Evolutionary conservation across 2,113 vertebrate genomes (phyloP), one percentile per base, ranked within the genome.

Genomic region (Gymnocephalus cernua): DNA sequence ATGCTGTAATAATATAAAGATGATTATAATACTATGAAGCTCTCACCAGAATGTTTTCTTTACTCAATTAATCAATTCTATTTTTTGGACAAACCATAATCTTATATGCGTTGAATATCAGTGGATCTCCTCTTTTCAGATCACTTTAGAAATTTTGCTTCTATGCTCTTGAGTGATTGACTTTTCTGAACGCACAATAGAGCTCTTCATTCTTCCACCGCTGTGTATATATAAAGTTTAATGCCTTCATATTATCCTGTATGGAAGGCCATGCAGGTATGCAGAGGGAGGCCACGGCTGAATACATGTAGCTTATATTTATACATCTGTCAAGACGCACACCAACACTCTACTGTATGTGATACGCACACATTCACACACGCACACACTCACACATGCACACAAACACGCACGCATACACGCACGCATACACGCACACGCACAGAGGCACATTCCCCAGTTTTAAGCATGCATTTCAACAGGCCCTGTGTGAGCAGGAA

Each of bases 241-340:
- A 69, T 48, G 66, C 65, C 71, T 74, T 29, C 59, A 54, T 48
- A 67, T 62, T 48, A 64, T 77, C 25, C 77, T 29, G 32, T 53
- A 29, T 59, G 29, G 53, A 71, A 53, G 66, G 35, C 57, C 79
- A 59, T 82, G 77, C 64, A 76, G 77, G 71, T 85, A 87, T 81
- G 87, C 44, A 73, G 73, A 76, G 54, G 48, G 50, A 88, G 77
- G 80, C 74, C 83, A 77, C 10, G 59, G 82, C 72, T 89, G 82
- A 87, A 78, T 79, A 86, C 79, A 74, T 76, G 82, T 66, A 73
- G 65, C 75, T 90, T 47, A 82, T 91, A 84, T 93, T 90, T 87
- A 83, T 82, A 85, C 76, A 87, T 83, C 32, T 86, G 78, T 87
- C 79, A 84, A 62, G 57, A 32, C 18, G 65, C 80, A 77, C 71